Percentiles rank a stretch among this genome's conserved stretches.
Evolutionary conservation across 2,113 vertebrate genomes (phyloP).

Genomic region (Cololabis saira): DNA sequence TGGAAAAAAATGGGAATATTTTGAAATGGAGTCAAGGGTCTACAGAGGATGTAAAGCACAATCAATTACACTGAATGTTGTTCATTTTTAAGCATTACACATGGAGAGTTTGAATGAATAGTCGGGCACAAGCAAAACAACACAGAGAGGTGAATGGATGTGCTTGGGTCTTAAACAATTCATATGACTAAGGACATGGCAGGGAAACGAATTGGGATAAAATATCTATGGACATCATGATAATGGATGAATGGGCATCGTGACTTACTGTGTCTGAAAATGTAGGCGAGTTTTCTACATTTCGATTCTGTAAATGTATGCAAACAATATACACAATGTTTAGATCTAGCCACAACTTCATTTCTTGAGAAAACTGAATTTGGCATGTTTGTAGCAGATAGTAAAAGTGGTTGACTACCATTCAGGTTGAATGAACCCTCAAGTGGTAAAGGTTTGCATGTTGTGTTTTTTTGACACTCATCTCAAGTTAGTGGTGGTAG

Average conservation of each 20-base stretch:
- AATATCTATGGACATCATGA: neutral
- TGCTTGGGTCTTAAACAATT: too few species aligned
- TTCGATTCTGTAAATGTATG: conserved; percentile 54
- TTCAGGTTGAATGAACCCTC: too few species aligned
- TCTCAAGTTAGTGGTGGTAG: too few species aligned
- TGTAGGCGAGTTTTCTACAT: conserved; percentile 52
- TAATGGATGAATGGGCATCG: neutral
- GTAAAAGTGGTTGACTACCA: too few species aligned
- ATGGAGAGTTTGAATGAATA: neutral
- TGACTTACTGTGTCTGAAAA: conserved; percentile 59
- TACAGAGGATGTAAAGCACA: neutral
- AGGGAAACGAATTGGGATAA: neutral
- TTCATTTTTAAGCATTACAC: neutral
- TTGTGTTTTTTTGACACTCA: too few species aligned
- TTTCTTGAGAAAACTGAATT: neutral
- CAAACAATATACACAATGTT: conserved; percentile 50
- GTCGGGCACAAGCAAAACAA: neutral
- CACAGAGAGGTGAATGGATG: conserved; percentile 8
- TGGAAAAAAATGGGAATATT: conserved; percentile 8
- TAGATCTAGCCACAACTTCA: conserved; percentile 1
- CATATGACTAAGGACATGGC: neutral
- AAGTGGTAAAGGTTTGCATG: too few species aligned
- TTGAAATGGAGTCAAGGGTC: neutral
- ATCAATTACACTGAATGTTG: neutral
- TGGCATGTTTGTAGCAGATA: neutral